Conservation (phyloP, 2,113 vertebrate genomes). For the Passerina amoena region DNA sequence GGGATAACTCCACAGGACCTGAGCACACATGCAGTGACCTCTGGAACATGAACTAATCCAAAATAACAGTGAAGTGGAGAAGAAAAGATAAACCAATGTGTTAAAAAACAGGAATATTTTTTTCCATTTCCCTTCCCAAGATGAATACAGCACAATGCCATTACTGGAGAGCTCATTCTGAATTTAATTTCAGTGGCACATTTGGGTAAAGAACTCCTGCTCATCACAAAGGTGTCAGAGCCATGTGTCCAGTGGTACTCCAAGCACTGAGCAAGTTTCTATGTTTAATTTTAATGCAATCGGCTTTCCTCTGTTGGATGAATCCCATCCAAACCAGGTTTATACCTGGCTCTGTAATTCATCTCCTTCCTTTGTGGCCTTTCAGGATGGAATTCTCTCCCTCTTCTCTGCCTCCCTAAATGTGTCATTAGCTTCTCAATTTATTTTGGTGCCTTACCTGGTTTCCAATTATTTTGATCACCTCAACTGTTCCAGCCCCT, state of each 20-base stretch:
- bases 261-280: neutral
- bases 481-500: neutral
- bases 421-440: neutral
- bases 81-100: neutral
- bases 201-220: neutral
- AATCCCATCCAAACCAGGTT: neutral
- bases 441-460: neutral
- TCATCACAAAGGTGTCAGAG: neutral
- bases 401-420: neutral
- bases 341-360: neutral
- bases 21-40: neutral
- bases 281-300: neutral
- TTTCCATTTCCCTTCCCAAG: neutral
- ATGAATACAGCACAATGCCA: neutral
- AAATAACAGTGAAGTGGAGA: neutral
- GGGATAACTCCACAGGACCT: neutral
- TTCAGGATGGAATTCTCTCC: neutral
- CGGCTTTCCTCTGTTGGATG: neutral
- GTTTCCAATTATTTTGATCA: neutral
- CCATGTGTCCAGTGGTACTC: accelerated
- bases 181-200: neutral
- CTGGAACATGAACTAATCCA: neutral
- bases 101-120: neutral
- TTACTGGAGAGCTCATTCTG: neutral
- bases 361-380: neutral